phyloP scores from a whole-genome alignment of 2,113 vertebrate species.

The Tretioscincus oriximinensis region DNA sequence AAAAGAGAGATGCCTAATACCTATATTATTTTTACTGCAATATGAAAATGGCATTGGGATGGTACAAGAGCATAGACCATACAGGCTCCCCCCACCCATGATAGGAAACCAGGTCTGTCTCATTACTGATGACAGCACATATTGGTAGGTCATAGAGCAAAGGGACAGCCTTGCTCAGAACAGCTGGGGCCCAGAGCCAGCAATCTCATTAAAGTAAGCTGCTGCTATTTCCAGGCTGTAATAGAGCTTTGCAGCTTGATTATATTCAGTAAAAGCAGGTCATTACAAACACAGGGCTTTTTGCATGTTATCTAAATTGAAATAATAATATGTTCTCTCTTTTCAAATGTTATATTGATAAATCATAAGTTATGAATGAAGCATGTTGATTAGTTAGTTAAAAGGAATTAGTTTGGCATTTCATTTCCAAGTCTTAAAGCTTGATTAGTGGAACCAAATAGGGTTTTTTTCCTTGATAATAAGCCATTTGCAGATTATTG shows the following conservation, averaged over 20 bases:
- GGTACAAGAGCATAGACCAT: slow-evolving; percentile 63
- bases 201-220: slow-evolving; percentile 90
- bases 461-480: slow-evolving; percentile 58
- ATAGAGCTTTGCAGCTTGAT: slow-evolving; percentile 82
- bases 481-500: slow-evolving; percentile 62
- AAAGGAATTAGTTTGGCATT: slow-evolving; percentile 76
- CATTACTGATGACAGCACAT: slow-evolving; percentile 71
- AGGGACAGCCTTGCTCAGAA: slow-evolving; percentile 68
- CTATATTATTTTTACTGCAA: slow-evolving; percentile 38
- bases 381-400: slow-evolving; percentile 78
- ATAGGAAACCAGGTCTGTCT: slow-evolving; percentile 73
- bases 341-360: slow-evolving; percentile 75
- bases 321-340: slow-evolving; percentile 76
- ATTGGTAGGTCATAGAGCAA: slow-evolving; percentile 76
- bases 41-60: slow-evolving; percentile 42
- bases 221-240: slow-evolving; percentile 85
- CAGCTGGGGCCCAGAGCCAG: slow-evolving; percentile 80
- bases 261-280: slow-evolving; percentile 80
- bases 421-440: slow-evolving; percentile 66
- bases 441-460: slow-evolving; percentile 72
- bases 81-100: slow-evolving; percentile 62
- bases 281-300: slow-evolving; percentile 75
- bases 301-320: slow-evolving; percentile 77
- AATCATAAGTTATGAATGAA: slow-evolving; percentile 78
- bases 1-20: not conserved